phyloP scores from a whole-genome alignment of 2,113 vertebrate genomes.

The Neogale vison region DNA sequence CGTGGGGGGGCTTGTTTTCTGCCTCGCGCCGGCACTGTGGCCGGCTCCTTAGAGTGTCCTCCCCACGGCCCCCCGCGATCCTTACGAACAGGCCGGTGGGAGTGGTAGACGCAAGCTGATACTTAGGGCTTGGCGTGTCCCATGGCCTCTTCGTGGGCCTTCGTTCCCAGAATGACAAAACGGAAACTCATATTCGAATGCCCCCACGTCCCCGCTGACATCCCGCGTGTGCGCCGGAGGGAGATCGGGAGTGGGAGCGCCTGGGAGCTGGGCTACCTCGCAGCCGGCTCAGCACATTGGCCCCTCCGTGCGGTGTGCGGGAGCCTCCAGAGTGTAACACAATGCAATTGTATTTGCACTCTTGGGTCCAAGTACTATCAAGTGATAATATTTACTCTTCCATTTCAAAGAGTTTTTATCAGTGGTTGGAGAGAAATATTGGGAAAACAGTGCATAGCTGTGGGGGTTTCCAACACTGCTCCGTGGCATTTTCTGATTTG shows the following conservation, averaged over 20 bases:
- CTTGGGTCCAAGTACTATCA: constrained; percentile 82
- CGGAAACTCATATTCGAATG: neutral
- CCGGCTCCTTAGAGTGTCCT: neutral
- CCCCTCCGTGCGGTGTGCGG: constrained; percentile 67
- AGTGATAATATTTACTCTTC: constrained; percentile 85
- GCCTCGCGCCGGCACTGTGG: neutral
- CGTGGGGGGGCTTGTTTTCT: neutral
- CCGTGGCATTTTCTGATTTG: constrained; percentile 52
- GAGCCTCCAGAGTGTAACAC: constrained; percentile 69
- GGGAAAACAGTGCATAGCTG: constrained; percentile 57
- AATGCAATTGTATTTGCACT: constrained; percentile 79
- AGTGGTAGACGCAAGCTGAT: neutral
- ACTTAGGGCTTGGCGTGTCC: neutral
- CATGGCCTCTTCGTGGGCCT: neutral
- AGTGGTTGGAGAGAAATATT: constrained; percentile 76
- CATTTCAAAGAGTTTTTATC: constrained; percentile 86
- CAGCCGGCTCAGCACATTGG: constrained; percentile 14
- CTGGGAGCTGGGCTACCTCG: neutral
- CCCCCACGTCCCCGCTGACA: neutral
- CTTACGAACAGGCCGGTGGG: neutral
- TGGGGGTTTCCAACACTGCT: constrained; percentile 54
- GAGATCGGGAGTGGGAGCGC: neutral
- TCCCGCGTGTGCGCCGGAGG: neutral
- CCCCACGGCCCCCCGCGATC: neutral
- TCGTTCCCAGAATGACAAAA: neutral